Conservation (phyloP, 2,113 vertebrate genomes). For the Erythrolamprus reginae region DNA sequence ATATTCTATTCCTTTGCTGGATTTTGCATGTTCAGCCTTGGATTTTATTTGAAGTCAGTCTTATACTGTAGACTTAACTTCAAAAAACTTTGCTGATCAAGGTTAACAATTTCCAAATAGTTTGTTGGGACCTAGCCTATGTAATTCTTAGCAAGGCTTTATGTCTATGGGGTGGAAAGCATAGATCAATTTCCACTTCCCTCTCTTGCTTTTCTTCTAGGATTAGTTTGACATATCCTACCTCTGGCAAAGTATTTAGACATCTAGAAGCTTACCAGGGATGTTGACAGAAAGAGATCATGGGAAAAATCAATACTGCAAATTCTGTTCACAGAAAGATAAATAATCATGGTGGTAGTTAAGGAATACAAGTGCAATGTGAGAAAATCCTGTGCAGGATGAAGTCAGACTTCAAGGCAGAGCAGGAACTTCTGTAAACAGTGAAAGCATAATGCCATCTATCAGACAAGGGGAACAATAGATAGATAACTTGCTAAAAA, state of each 20-base stretch:
- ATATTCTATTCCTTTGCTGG: not conserved
- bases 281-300: not conserved
- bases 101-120: not conserved
- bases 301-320: not conserved
- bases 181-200: too few relatives aligned
- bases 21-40: not conserved
- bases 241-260: not conserved
- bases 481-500: not conserved
- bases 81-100: not conserved
- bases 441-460: not conserved
- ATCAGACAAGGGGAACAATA: not conserved
- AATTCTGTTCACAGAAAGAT: not conserved
- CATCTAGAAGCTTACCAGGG: not conserved
- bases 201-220: not conserved
- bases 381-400: not conserved
- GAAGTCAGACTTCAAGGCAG: not conserved
- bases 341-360: not conserved
- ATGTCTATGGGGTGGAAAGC: not conserved
- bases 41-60: not conserved
- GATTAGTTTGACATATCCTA: not conserved
- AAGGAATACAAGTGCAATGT: not conserved
- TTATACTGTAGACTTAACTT: not conserved
- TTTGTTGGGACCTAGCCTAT: not conserved
- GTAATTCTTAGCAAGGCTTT: not conserved
- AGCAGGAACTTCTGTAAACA: not conserved